Percentiles rank a stretch among this genome's conserved stretches.
These are phyloP conservation scores for Pristionchus pacificus DNA, from an alignment of 1,140 invertebrate genomes.

Conservation along the genomic window DNA sequence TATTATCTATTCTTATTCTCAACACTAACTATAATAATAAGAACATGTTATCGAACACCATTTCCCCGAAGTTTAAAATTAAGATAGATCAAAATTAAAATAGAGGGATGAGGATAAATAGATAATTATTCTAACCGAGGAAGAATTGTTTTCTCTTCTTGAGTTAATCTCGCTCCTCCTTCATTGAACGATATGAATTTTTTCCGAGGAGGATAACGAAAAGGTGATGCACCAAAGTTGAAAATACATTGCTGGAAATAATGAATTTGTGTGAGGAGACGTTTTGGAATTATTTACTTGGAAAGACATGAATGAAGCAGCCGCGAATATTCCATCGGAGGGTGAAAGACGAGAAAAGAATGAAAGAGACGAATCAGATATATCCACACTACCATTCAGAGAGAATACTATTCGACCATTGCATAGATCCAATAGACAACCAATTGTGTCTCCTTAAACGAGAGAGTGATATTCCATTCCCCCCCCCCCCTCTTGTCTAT, in stretches of 20 bases:
- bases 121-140: slow-evolving; percentile 59
- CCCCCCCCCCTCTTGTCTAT: background rate
- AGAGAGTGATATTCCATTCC: slow-evolving; percentile 24
- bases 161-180: slow-evolving; percentile 68
- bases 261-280: background rate
- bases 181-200: slow-evolving; percentile 72
- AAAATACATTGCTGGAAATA: slow-evolving; percentile 32
- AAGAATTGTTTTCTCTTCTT: slow-evolving; percentile 70
- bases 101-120: no score
- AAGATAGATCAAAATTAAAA: no score
- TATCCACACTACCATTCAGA: slow-evolving; percentile 10
- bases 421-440: slow-evolving; percentile 75
- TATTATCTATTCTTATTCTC: no score
- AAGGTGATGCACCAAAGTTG: slow-evolving; percentile 81
- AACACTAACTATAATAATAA: no score
- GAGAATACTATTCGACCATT: slow-evolving; percentile 64
- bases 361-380: background rate
- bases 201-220: slow-evolving; percentile 71
- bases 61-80: no score
- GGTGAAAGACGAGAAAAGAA: slow-evolving; percentile 11
- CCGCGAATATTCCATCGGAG: slow-evolving; percentile 28
- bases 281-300: background rate
- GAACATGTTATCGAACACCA: no score
- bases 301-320: slow-evolving; percentile 37
- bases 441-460: slow-evolving; percentile 73